Evolutionary conservation across 2,113 vertebrate genomes (phyloP), one percentile per base, ranked within the genome.

Genomic region (Pseudorectes ferrugineus): DNA sequence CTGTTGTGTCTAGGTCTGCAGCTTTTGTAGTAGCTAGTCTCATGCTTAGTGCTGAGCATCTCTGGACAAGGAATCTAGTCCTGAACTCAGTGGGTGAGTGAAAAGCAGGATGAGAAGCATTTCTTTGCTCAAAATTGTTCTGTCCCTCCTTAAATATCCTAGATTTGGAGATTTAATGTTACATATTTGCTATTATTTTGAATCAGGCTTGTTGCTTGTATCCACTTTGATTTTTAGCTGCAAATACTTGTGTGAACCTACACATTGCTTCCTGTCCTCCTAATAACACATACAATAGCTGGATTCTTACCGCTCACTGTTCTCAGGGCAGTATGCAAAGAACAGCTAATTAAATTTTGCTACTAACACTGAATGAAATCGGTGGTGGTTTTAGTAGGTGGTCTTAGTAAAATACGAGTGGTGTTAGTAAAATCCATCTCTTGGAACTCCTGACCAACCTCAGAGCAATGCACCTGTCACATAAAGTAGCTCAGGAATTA

Each of bases 1-100:
- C 81, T 91, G 96, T 95, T 91, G 89, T 81, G 54, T 85, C 84
- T 97, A 62, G 91, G 94, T 93, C 82, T 97, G 85, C 80, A 88
- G 97, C 80, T 92, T 93, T 83, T 96, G 87, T 95, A 91, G 93
- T 96, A 95, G 75, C 52, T 89, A 23, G 35, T 81, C 55, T 67
- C 33, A 5, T 93, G 76, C 96, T 88, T 73, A 89, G 85, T 71
- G 59, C 71, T 88, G 70, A 90, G 70, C 79, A 93, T 92, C 71
- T 78, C 43, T 96, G 92, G 73, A 25, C 25, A 48, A 79, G 82
- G 73, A 62, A 29, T 90, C 68, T 73, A 58, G 76, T 63, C 46
- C 72, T 88, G 55, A 66, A 17, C 65, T 70, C 67, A 42, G 16
- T 38, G 45, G 65, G 58, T 79, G 90, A 89, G 63, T 84, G 58